Base-by-base conservation (phyloP, 2,797 vertebrate genomes). In the Salmo trutta region DNA sequence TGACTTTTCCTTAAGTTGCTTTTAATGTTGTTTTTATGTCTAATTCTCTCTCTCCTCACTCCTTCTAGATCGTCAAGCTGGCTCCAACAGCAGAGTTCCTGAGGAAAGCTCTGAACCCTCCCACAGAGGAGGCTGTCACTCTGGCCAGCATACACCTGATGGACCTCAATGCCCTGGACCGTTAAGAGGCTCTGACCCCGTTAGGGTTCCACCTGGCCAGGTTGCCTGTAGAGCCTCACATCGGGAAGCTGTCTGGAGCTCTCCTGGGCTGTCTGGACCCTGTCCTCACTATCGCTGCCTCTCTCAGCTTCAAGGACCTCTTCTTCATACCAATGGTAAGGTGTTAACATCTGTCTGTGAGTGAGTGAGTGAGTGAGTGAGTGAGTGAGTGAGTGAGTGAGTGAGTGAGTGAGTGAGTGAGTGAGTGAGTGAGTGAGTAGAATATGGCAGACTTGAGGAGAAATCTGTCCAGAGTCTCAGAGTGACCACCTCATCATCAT, bases 281-380 rank as follows among this genome's bases (percentile, higher is more conserved):
- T 0, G 95, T 98, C 0, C 96, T 99, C 51, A 98, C 95, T 56
- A 99, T 99, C n/a, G 98, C 98, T 17, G 96, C 97, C 47, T 97
- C 97, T 71, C 97, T 99, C 88, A 98, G 98, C 94, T 99, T 99
- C 93, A 99, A 98, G 94, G 98, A 99, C 85, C 98, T 98, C 36
- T 99, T 99, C 89, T 95, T 98, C 90, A 98, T 99, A 79, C 98
- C 98, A 10, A 83, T 99, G 97, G 98, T 99, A 83, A 73, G 29
- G 29, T 0, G 29, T 31, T 31, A 31, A 31, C 3, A 4, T 31
- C 33, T 6, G 33, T 33, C 33, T 6, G 33, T 33, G 24, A 24
- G 29, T 31, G 29, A 3, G 29, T 31, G 29, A 3, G 33, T 33
- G 5, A 1, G 33, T 36, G 24, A 24, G 24, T 24, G 24, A 24